Evolutionary conservation across 2,888 invertebrate genomes (phyloP).

Genomic region (Parnassius mnemosyne): DNA sequence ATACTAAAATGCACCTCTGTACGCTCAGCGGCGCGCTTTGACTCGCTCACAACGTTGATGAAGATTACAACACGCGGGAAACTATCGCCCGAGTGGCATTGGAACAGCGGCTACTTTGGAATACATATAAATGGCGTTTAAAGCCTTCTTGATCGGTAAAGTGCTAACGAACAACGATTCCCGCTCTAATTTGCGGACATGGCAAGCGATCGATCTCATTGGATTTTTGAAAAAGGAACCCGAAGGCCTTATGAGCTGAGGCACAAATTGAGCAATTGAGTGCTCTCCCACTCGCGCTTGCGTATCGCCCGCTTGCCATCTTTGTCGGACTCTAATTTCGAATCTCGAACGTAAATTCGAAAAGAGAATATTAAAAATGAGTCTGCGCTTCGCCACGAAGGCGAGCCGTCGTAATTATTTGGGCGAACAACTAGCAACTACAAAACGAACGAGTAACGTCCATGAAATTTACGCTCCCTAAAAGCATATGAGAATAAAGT

Average conservation of each 20-base stretch:
- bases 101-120: slow-evolving; percentile 36
- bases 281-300: slow-evolving; percentile 56
- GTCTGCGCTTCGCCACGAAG: slow-evolving; percentile 43
- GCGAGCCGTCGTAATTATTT: slow-evolving; percentile 42
- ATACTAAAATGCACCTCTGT: slow-evolving; percentile 67
- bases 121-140: slow-evolving; percentile 37
- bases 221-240: slow-evolving; percentile 75
- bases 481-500: too few species aligned
- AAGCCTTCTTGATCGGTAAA: slow-evolving; percentile 36
- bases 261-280: slow-evolving; percentile 79
- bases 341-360: slow-evolving; percentile 46
- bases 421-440: slow-evolving; percentile 2
- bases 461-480: too few species aligned
- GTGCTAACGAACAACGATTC: slow-evolving; percentile 75
- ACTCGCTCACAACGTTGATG: slow-evolving; percentile 55
- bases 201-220: slow-evolving; percentile 79
- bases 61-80: slow-evolving; percentile 45
- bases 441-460: too few species aligned
- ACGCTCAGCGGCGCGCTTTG: slow-evolving; percentile 66
- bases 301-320: slow-evolving; percentile 39
- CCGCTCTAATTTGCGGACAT: slow-evolving; percentile 79
- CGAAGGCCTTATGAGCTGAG: slow-evolving; percentile 62
- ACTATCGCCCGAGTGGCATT: slow-evolving; percentile 31
- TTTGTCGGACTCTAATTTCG: slow-evolving; percentile 44
- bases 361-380: slow-evolving; percentile 60